phyloP scores from a whole-genome alignment of 2,113 vertebrate species.

The Tricholaema leucomelas region DNA sequence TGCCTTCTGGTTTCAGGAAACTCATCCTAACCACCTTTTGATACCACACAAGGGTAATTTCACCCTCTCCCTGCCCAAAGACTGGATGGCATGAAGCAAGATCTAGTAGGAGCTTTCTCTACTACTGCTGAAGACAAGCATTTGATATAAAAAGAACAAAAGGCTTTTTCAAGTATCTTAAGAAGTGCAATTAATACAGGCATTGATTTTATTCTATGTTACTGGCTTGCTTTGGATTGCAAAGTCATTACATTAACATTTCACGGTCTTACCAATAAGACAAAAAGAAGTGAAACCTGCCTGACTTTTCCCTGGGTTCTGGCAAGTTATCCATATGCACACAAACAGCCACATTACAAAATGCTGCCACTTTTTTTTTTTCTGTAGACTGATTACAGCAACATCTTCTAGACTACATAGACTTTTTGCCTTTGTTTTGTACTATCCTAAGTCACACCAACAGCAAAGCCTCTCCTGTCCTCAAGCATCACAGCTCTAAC shows the following conservation, averaged over 20 bases:
- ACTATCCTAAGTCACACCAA: not conserved
- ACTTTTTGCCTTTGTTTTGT: not conserved
- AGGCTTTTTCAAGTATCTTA: not conserved
- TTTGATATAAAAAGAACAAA: not conserved
- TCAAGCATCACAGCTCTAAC: not conserved
- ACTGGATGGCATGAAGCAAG: not conserved
- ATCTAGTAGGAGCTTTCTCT: not conserved
- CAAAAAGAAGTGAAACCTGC: not conserved
- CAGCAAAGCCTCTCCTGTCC: not conserved
- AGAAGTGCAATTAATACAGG: not conserved
- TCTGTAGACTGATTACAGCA: not conserved
- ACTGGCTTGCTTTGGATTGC: not conserved
- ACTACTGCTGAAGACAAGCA: not conserved
- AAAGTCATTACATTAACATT: not conserved
- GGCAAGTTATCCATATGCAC: not conserved
- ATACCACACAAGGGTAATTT: rapidly evolving
- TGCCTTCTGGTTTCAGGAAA: not conserved
- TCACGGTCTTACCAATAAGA: not conserved
- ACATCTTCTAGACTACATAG: rapidly evolving
- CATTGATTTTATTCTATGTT: not conserved
- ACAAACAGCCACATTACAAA: not conserved
- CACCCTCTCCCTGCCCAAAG: not conserved
- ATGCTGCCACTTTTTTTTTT: not conserved
- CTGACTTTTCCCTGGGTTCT: not conserved
- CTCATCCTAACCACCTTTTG: not conserved